Conservation (phyloP, 1,140 invertebrate genomes). For the Drosophila bifasciata region DNA sequence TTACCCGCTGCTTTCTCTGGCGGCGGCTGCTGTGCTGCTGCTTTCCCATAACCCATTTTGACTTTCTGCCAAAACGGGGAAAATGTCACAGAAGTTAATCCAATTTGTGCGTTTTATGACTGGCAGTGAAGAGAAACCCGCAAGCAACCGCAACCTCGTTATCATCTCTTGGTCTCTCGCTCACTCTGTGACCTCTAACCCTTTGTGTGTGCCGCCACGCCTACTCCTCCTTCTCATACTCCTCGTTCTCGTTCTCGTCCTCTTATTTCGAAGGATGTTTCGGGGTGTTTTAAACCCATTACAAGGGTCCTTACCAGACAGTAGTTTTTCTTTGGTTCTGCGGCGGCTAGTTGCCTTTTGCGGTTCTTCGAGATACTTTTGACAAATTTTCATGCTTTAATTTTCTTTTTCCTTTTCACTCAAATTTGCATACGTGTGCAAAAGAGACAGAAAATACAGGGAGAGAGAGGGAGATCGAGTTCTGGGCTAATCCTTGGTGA, state of each 20-base stretch:
- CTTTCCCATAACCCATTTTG: constrained; percentile 32
- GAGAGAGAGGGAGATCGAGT: constrained; percentile 1
- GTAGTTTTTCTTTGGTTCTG: constrained; percentile 24
- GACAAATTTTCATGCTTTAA: neutral
- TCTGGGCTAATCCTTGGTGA: constrained; percentile 71
- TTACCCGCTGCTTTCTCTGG: constrained; percentile 39
- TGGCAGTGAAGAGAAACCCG: constrained; percentile 50
- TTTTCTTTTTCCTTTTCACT: constrained; percentile 40
- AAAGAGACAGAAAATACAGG: neutral
- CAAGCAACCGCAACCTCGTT: constrained; percentile 55
- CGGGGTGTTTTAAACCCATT: constrained; percentile 80
- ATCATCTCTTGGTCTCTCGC: constrained; percentile 53
- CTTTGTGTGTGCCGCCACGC: constrained; percentile 37
- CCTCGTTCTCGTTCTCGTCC: neutral
- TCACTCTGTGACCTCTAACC: constrained; percentile 45
- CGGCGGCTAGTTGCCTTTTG: constrained; percentile 23
- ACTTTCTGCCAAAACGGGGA: constrained; percentile 32
- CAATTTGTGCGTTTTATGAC: constrained; percentile 74
- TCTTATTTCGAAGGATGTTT: constrained; percentile 32
- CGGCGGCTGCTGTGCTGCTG: constrained; percentile 12
- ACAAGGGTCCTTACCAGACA: constrained; percentile 51
- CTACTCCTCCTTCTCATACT: constrained; percentile 43
- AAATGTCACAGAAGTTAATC: constrained; percentile 79
- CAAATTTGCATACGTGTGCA: constrained; percentile 68
- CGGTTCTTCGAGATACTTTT: constrained; percentile 43